Evolutionary conservation across 1,140 invertebrate genomes (phyloP), one percentile per base, ranked within the genome.

Genomic region (Listronotus bonariensis): DNA sequence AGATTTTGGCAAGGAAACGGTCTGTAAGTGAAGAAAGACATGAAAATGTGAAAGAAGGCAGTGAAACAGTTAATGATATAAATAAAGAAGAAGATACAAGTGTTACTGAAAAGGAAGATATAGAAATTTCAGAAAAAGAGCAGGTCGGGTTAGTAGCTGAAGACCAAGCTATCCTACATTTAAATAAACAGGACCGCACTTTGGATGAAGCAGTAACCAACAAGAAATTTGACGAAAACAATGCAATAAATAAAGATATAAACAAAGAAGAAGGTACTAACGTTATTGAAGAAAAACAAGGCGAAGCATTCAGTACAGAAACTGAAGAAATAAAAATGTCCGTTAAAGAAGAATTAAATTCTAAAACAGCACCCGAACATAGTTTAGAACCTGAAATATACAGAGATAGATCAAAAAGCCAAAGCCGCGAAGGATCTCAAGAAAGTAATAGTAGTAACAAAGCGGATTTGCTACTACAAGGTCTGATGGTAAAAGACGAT

Each of bases 391-490:
- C 2, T 3, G 38, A 41, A 7, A 2, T 3, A 7, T 12, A 14
- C 14, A 14, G 7, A 7, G 14, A 41, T 11, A 41, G 10, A 41
- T 40, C 38, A 12, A 12, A 7, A 40, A 14, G 38, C 7, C 10
- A 40, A 40, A 40, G 38, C 38, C n/a, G 38, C 3, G 10, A 40
- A 40, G 10, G 38, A 40, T n/a, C 41, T 43, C 7, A 48, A 48
- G 45, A 48, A 26, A 48, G 18, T 20, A 48, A 20, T 10, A 20
- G 15, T 12, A 48, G 18, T 12, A 48, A 48, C 45, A 48, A 18
- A 20, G 45, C 45, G 5, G 45, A 48, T 11, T 18, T 48, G 9
- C 18, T 48, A 10, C 12, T 48, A 20, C 45, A 48, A 48, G 45
- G 45, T 26, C 17, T 48, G 15, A 20, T 48, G 8, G 45, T 48